Evolutionary conservation across 2,888 invertebrate species (phyloP).

Genomic region (Stenolophus ochropezus): DNA sequence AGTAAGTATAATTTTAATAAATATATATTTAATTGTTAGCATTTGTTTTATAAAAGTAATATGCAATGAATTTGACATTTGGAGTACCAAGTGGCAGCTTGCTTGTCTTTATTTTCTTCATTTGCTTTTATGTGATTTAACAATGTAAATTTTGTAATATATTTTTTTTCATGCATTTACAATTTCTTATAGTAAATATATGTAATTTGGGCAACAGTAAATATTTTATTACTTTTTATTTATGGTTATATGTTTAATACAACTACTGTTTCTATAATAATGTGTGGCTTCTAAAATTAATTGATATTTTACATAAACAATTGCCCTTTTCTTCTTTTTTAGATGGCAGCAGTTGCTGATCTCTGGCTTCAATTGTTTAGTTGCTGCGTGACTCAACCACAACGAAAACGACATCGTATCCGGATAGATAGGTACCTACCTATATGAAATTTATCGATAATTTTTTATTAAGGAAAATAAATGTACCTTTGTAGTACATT

Average conservation of each 20-base stretch:
- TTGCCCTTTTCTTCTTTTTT: constrained; percentile 51
- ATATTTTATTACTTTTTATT: too few species aligned
- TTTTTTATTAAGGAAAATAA: too few species aligned
- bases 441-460: too few species aligned
- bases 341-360: constrained; percentile 79
- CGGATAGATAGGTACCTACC: constrained; percentile 84
- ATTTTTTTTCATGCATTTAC: not conserved
- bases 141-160: constrained; percentile 19
- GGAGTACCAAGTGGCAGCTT: constrained; percentile 17
- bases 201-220: not conserved
- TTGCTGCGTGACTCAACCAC: constrained; percentile 90
- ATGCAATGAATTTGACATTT: constrained; percentile 10
- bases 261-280: too few species aligned
- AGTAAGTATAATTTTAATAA: constrained; percentile 17
- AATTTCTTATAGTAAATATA: not conserved
- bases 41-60: not conserved
- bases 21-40: not conserved
- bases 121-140: constrained; percentile 13
- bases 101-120: not conserved
- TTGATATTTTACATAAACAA: too few species aligned
- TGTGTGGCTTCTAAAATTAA: too few species aligned
- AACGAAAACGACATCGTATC: constrained; percentile 83
- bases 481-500: too few species aligned
- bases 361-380: constrained; percentile 95
- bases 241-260: too few species aligned